phyloP scores from a whole-genome alignment of 2,888 invertebrate genomes.

The Furcula furcula region DNA sequence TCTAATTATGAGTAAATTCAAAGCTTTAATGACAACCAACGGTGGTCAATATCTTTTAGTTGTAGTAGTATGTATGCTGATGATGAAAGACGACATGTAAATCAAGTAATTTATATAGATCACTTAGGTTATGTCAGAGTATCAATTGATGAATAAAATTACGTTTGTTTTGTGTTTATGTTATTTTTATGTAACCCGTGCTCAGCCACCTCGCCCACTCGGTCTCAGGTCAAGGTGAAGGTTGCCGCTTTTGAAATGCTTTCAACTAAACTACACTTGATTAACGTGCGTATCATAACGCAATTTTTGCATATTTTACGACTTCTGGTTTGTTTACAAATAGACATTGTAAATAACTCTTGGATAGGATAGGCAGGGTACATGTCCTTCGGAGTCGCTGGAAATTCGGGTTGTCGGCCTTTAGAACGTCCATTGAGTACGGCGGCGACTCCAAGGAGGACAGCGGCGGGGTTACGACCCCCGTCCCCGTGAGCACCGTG shows the following conservation, averaged over 20 bases:
- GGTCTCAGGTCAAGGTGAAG: neutral
- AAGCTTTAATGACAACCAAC: too few relatives aligned
- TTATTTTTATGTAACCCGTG: neutral
- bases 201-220: neutral
- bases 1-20: too few relatives aligned
- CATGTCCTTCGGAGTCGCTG: too few relatives aligned
- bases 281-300: neutral
- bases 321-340: neutral
- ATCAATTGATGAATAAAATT: conserved; percentile 19
- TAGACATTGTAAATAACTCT: neutral
- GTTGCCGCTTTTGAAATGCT: neutral
- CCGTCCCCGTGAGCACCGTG: too few relatives aligned
- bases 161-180: conserved; percentile 5
- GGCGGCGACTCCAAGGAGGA: too few relatives aligned
- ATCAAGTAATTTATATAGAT: neutral
- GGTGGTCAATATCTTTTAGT: too few relatives aligned
- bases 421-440: too few relatives aligned
- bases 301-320: neutral
- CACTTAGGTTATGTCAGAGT: conserved; percentile 7
- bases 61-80: too few relatives aligned
- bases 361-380: too few relatives aligned
- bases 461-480: too few relatives aligned
- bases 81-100: neutral
- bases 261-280: neutral
- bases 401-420: too few relatives aligned